Conservation (phyloP, 1,140 invertebrate genomes). For the Ectropis grisescens region DNA sequence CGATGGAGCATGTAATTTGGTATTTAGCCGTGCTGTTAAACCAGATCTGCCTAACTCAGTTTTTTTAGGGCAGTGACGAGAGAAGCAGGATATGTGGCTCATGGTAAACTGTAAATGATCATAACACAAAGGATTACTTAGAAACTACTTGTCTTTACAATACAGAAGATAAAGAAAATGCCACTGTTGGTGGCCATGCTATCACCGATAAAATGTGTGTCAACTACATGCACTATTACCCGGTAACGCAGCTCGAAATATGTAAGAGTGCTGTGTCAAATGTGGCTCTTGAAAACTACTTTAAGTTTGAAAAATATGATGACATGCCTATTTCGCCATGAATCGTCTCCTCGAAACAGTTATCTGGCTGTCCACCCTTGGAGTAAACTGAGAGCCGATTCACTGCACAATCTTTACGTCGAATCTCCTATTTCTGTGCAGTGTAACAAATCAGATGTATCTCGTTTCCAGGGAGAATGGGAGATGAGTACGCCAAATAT, state of each 20-base stretch:
- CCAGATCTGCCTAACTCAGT: too few relatives aligned
- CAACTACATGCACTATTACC: conserved; percentile 99
- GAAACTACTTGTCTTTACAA: conserved; percentile 93
- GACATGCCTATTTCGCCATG: conserved; percentile 71
- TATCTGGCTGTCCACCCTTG: conserved; percentile 85
- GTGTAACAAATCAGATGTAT: conserved; percentile 92
- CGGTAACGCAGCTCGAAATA: conserved; percentile 90
- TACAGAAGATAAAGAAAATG: conserved; percentile 80
- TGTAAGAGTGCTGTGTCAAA: conserved; percentile 96
- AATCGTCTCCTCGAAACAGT: conserved; percentile 75
- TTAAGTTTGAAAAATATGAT: conserved; percentile 88
- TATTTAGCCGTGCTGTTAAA: too few relatives aligned
- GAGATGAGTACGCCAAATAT: conserved; percentile 41
- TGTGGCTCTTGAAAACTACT: conserved; percentile 84
- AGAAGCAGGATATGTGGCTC: too few relatives aligned
- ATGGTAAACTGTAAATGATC: too few relatives aligned
- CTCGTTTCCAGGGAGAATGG: conserved; percentile 77
- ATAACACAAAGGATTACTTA: too few relatives aligned
- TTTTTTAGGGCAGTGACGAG: too few relatives aligned
- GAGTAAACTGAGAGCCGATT: conserved; percentile 80
- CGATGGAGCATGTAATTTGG: too few relatives aligned
- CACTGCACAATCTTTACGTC: conserved; percentile 85
- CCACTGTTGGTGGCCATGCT: conserved; percentile 93
- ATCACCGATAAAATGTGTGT: conserved; percentile 99
- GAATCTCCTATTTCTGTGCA: conserved; percentile 94